Base-by-base conservation (phyloP, 2,113 vertebrate species). In the Echinops telfairi region DNA sequence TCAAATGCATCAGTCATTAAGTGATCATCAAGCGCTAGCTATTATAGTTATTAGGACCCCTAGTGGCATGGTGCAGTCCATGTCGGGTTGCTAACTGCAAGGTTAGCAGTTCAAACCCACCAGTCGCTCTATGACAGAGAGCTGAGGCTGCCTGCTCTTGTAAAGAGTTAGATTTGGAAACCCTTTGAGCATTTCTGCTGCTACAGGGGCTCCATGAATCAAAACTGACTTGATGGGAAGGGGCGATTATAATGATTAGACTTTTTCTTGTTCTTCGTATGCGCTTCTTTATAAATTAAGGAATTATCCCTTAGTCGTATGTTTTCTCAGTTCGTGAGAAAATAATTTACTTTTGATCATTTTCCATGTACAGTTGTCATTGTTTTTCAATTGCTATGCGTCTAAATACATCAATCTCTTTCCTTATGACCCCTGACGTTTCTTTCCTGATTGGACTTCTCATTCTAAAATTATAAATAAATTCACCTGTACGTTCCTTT, bases 261-360 rank as follows among this genome's bases (percentile, higher is more conserved):
- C 36, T 70, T 83, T 57, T 64, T 62, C 36, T 70, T 77, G 64
- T 64, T 62, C 11, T 73, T 86, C 27, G 0, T 47, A 22, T 76
- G 82, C 77, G n/a, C 86, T 94, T 89, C 70, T 76, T 78, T 82
- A 25, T 86, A 86, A 89, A 92, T 92, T 68, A 14, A 29, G 38
- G 23, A 87, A 80, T 33, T 68, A 79, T 43, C 2, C 15, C 23
- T 66, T 71, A 57, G 60, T 68, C 20, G 1, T 43, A 57, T 83
- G 25, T 38, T 90, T 90, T 73, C 66, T 90, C 17, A 6, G 5
- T 53, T 84, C 80, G 22, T 58, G 9, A 43, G 60, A 62, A 92
- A 93, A 57, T 12, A 14, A 62, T 47, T 53, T 33, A 57, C 71
- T 27, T 27, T 60, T 92, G 83, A 11, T 33, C 43, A 7, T 70